A percentile compares a stretch with the other conserved stretches of the same genome.
These are phyloP conservation scores for Brachionus manjavacas DNA, from an alignment of 1,140 invertebrate genomes.

Conservation along the genomic window DNA sequence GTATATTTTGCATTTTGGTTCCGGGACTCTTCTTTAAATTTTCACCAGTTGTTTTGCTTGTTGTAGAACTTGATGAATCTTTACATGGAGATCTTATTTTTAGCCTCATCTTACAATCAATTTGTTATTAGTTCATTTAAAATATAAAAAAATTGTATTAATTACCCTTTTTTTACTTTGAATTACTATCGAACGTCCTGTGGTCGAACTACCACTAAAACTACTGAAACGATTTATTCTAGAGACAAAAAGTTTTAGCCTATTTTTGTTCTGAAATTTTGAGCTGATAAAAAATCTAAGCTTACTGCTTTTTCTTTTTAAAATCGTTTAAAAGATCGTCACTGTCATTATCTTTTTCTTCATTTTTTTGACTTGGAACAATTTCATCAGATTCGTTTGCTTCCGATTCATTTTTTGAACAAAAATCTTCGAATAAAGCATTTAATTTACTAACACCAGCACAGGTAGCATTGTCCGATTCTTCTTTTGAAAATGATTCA, in stretches of 20 bases:
- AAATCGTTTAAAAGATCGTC: constrained; percentile 22
- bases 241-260: too few species aligned
- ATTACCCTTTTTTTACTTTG: constrained; percentile 39
- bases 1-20: background rate
- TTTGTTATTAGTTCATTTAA: background rate
- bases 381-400: background rate
- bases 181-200: constrained; percentile 27
- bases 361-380: background rate
- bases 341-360: constrained; percentile 14
- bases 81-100: constrained; percentile 41
- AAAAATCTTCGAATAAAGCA: constrained; percentile 21
- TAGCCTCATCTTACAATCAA: background rate
- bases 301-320: constrained; percentile 23
- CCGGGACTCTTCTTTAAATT: background rate
- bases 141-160: background rate
- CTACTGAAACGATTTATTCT: constrained; percentile 16
- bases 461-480: background rate
- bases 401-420: background rate
- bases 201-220: background rate
- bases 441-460: background rate
- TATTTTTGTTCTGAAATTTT: background rate
- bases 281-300: background rate
- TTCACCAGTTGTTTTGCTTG: background rate
- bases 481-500: constrained; percentile 5
- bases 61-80: background rate